Conservation (phyloP, 2,113 vertebrate genomes). For the Urocitellus parryii region DNA sequence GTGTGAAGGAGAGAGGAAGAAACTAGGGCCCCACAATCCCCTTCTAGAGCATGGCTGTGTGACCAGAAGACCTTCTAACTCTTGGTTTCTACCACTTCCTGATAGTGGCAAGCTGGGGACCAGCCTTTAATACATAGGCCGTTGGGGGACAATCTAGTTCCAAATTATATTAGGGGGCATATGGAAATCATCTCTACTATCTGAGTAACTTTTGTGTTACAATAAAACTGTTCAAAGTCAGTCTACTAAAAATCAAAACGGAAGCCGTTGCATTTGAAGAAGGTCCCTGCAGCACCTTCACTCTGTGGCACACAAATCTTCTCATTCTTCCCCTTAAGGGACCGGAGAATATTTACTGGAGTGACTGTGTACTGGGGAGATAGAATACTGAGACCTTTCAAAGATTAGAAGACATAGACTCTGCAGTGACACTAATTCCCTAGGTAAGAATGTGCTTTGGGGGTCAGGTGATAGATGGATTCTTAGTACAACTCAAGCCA, state of each 20-base stretch:
- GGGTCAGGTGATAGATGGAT: background rate
- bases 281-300: background rate
- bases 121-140: background rate
- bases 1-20: background rate
- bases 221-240: background rate
- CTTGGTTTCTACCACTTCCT: accelerated
- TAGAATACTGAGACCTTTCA: background rate
- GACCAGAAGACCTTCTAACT: background rate
- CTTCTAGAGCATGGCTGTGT: too few relatives aligned
- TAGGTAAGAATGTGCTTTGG: background rate
- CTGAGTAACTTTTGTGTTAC: background rate
- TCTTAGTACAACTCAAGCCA: background rate
- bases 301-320: background rate
- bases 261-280: background rate
- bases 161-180: background rate
- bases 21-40: accelerated
- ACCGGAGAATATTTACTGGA: background rate
- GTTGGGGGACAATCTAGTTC: background rate
- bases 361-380: background rate
- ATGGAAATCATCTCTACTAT: background rate
- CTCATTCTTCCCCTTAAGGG: background rate
- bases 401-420: background rate
- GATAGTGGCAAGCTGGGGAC: background rate
- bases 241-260: background rate
- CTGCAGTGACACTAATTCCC: background rate